Percentiles rank a stretch among this genome's conserved stretches.
Conservation (phyloP, 1,140 invertebrate species). For the Cryptotermes secundus region DNA sequence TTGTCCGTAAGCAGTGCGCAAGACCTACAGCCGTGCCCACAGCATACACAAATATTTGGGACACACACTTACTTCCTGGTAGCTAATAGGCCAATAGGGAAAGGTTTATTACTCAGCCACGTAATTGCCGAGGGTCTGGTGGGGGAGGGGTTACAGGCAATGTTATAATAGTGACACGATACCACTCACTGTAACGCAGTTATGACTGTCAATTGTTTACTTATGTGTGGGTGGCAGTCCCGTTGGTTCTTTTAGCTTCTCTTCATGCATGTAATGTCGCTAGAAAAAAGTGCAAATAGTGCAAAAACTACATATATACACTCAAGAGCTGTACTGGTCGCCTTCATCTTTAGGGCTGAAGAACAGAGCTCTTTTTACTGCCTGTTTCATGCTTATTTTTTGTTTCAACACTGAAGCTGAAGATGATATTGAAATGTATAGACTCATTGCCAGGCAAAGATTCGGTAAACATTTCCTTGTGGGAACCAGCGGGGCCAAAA, state of each 20-base stretch:
- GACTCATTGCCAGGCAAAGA: too few species aligned
- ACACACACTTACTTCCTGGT: neutral
- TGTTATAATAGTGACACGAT: neutral
- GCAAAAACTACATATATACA: neutral
- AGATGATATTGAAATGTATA: too few species aligned
- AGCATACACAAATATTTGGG: constrained; percentile 1
- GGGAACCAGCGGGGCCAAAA: too few species aligned
- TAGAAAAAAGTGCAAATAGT: neutral
- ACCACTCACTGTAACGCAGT: neutral
- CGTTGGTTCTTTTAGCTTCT: neutral
- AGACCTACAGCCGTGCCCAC: too few species aligned
- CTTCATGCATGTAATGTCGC: neutral
- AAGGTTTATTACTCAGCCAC: neutral
- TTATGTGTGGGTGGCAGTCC: neutral
- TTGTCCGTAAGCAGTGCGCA: too few species aligned
- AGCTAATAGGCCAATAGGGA: neutral
- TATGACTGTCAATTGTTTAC: neutral
- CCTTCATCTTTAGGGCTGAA: too few species aligned
- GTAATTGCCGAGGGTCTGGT: neutral
- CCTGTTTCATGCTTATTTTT: too few species aligned
- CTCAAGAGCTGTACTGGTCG: too few species aligned
- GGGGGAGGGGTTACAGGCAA: neutral
- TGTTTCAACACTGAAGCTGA: too few species aligned
- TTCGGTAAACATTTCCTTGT: too few species aligned
- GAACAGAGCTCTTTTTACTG: too few species aligned